These are phyloP conservation scores for Nowickia ferox DNA, from an alignment of 2,888 invertebrate genomes.

Conservation along the genomic window DNA sequence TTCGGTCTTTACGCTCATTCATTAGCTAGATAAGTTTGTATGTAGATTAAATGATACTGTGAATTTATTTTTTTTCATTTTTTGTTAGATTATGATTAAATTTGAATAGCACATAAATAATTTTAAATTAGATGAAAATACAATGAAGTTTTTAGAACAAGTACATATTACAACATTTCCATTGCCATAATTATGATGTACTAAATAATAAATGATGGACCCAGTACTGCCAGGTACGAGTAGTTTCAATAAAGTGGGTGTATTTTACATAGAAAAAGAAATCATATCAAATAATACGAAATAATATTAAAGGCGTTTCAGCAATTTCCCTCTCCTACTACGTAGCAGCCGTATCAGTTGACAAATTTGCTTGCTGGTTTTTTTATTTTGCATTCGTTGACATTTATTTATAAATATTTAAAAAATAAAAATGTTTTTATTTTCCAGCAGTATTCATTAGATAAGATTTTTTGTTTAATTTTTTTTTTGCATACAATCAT, in stretches of 20 bases:
- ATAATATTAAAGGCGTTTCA: slow-evolving; percentile 60
- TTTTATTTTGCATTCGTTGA: slow-evolving; percentile 57
- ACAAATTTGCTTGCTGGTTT: not conserved
- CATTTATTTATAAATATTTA: slow-evolving; percentile 65
- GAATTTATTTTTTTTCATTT: not conserved
- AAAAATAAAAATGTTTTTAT: slow-evolving; percentile 6
- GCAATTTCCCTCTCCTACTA: not conserved
- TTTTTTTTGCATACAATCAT: slow-evolving; percentile 19
- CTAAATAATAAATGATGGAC: slow-evolving; percentile 28
- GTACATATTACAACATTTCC: slow-evolving; percentile 40
- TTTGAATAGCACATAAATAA: slow-evolving; percentile 48
- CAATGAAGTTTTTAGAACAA: slow-evolving; percentile 59
- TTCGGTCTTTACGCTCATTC: slow-evolving; percentile 34
- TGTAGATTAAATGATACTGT: slow-evolving; percentile 39
- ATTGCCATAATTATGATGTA: slow-evolving; percentile 41
- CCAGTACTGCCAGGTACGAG: slow-evolving; percentile 28
- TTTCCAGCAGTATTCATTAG: slow-evolving; percentile 57
- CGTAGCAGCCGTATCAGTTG: slow-evolving; percentile 21
- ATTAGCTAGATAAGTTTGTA: slow-evolving; percentile 36
- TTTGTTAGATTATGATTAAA: slow-evolving; percentile 49
- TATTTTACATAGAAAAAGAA: slow-evolving; percentile 40
- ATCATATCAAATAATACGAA: slow-evolving; percentile 13
- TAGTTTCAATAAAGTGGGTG: slow-evolving; percentile 65
- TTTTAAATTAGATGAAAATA: slow-evolving; percentile 62
- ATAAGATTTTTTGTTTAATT: slow-evolving; percentile 48